Conservation (phyloP, 2,113 vertebrate species). For the Ptilorrhoa leucosticta region DNA sequence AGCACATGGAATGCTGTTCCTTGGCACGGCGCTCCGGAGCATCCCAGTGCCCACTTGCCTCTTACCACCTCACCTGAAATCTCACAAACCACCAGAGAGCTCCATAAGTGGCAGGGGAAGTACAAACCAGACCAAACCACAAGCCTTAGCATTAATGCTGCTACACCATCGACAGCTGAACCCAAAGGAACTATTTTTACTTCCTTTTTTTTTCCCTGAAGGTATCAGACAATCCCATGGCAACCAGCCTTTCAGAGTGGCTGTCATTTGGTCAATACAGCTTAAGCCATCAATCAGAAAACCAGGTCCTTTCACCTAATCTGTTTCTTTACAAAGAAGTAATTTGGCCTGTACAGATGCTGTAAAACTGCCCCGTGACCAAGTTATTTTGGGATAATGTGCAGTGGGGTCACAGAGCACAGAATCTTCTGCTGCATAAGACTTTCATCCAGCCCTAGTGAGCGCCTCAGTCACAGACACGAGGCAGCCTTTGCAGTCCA, state of each 20-base stretch:
- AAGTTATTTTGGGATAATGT: not conserved
- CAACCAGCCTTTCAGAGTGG: not conserved
- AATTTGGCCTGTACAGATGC: not conserved
- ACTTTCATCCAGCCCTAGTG: not conserved
- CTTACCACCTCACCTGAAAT: not conserved
- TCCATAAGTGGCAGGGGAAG: not conserved
- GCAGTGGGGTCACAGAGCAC: not conserved
- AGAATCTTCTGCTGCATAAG: not conserved
- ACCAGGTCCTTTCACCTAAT: not conserved
- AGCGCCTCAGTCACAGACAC: not conserved
- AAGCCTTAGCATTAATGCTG: not conserved
- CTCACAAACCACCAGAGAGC: not conserved
- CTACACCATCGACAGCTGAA: not conserved
- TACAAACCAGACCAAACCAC: not conserved
- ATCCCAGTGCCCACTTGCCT: rapidly evolving
- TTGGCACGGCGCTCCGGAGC: not conserved
- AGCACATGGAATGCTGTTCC: rapidly evolving
- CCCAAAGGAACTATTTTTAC: not conserved
- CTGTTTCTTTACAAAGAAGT: not conserved
- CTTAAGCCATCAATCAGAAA: not conserved
- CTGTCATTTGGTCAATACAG: not conserved
- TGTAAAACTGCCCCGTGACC: not conserved
- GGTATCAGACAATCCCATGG: not conserved
- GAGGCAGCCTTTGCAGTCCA: not conserved
- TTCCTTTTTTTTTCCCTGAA: not conserved